Percentiles rank a stretch among this genome's conserved stretches.
phyloP scores from a whole-genome alignment of 2,113 vertebrate species.

The Cheirogaleus medius region DNA sequence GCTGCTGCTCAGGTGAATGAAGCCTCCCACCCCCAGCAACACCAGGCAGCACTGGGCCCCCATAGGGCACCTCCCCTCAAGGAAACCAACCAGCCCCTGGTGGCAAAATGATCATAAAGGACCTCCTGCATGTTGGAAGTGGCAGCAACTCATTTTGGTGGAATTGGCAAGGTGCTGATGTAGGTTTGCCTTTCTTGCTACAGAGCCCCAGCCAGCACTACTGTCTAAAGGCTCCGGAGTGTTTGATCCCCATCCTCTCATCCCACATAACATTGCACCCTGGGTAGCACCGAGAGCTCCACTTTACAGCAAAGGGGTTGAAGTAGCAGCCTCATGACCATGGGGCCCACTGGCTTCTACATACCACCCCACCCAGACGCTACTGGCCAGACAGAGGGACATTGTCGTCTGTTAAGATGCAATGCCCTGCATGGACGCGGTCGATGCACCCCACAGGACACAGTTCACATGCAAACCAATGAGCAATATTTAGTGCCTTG shows the following conservation, averaged over 20 bases:
- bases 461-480: background rate
- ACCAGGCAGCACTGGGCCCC: background rate
- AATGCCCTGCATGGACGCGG: rapidly evolving
- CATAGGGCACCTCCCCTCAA: background rate
- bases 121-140: background rate
- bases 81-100: background rate
- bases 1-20: background rate
- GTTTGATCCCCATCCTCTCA: background rate
- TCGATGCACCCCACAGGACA: background rate
- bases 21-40: background rate
- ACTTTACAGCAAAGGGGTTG: background rate
- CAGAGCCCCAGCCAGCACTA: background rate
- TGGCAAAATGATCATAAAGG: background rate
- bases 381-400: background rate
- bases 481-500: background rate
- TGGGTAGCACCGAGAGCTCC: background rate
- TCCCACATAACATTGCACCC: background rate
- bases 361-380: background rate
- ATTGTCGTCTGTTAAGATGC: background rate
- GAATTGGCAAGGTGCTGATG: background rate
- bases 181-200: background rate
- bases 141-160: background rate
- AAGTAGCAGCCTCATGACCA: background rate
- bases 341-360: background rate
- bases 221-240: background rate